These are phyloP conservation scores for Podarcis cretensis DNA, from an alignment of 2,113 vertebrate genomes.

Conservation along the genomic window DNA sequence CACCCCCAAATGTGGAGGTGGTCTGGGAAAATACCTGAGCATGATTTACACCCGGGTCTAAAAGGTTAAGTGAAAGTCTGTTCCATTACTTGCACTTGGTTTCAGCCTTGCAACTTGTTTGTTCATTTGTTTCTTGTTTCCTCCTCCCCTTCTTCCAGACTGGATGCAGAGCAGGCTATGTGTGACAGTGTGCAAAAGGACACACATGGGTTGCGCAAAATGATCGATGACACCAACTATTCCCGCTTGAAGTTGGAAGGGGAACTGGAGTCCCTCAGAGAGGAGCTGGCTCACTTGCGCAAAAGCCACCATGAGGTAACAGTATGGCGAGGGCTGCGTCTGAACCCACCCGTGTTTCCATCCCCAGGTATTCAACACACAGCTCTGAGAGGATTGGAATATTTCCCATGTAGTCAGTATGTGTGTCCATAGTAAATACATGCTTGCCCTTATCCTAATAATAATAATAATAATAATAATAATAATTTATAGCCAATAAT, in stretches of 20 bases:
- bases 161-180: constrained; percentile 80
- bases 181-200: constrained; percentile 85
- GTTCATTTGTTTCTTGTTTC: background rate
- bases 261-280: constrained; percentile 65
- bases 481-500: no score
- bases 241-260: constrained; percentile 83
- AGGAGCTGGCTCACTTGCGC: constrained; percentile 71
- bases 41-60: background rate
- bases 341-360: background rate
- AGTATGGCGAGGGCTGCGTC: no score
- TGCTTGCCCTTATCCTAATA: no score
- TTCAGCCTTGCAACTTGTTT: background rate
- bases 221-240: constrained; percentile 87
- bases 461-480: no score
- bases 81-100: background rate
- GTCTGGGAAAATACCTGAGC: background rate
- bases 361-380: no score
- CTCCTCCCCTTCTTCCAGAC: constrained; percentile 60
- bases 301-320: constrained; percentile 76
- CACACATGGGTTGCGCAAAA: constrained; percentile 82
- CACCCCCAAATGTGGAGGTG: no score
- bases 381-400: no score
- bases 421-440: no score
- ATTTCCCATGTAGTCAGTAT: no score
- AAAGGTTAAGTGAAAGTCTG: background rate